Conservation (phyloP, 2,888 invertebrate species). For the Xanthia icteritia region DNA sequence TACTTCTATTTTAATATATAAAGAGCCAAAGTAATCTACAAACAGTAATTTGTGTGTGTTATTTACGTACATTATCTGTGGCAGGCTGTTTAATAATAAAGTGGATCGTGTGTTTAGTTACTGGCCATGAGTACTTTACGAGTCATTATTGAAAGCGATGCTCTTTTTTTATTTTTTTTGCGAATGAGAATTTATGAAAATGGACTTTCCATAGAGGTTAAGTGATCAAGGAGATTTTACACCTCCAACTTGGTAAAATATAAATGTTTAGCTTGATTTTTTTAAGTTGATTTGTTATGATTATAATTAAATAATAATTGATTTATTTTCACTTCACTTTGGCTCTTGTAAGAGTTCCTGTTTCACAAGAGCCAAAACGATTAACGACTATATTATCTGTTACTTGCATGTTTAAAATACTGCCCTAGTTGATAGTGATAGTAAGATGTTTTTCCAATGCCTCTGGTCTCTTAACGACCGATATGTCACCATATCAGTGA, state of each 20-base stretch:
- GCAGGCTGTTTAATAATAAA: conserved; percentile 45
- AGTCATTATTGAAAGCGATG: background rate
- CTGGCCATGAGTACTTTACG: conserved; percentile 6
- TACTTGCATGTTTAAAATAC: background rate
- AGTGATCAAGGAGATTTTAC: background rate
- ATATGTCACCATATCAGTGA: conserved; percentile 38
- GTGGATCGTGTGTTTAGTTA: conserved; percentile 20
- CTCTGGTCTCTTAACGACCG: conserved; percentile 16
- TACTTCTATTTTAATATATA: conserved; percentile 17
- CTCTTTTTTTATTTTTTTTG: background rate
- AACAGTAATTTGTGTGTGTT: conserved; percentile 44
- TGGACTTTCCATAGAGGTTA: background rate
- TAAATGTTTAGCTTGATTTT: background rate
- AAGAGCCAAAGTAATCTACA: conserved; percentile 22
- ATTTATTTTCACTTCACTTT: too few species aligned
- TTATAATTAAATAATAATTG: too few species aligned
- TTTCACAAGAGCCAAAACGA: too few species aligned
- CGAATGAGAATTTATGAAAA: background rate
- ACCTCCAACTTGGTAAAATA: background rate
- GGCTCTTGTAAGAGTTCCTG: too few species aligned
- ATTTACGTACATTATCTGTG: conserved; percentile 53
- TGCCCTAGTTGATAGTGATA: background rate
- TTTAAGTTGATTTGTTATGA: background rate
- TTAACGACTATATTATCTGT: background rate
- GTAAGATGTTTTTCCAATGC: conserved; percentile 1